A percentile compares a stretch with the other conserved stretches of the same genome.
phyloP scores from a whole-genome alignment of 2,113 vertebrate genomes.

The Apodemus sylvaticus region DNA sequence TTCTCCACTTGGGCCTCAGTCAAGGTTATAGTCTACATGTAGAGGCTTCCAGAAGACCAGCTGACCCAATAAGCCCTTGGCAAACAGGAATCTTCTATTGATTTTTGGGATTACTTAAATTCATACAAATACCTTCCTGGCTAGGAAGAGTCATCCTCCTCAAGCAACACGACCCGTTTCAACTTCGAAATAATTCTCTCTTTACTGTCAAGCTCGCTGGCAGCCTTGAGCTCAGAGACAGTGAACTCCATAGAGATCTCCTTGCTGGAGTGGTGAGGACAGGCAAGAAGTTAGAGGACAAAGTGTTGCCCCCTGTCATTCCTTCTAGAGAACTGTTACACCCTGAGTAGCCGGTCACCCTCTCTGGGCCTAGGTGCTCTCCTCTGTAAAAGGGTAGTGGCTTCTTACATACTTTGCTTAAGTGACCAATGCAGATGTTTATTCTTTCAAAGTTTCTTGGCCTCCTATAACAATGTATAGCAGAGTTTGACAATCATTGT shows the following conservation, averaged over 20 bases:
- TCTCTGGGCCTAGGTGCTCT: neutral
- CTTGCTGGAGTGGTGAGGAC: too few species aligned
- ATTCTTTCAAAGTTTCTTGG: neutral
- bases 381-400: neutral
- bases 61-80: neutral
- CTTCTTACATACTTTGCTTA: neutral
- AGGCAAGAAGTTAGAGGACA: neutral
- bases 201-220: neutral
- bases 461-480: neutral
- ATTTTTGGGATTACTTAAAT: constrained; percentile 36
- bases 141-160: neutral
- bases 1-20: neutral
- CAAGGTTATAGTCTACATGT: constrained; percentile 9
- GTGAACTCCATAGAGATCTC: too few species aligned
- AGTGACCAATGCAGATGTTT: neutral
- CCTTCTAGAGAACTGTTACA: neutral
- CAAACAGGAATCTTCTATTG: constrained; percentile 37
- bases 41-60: neutral
- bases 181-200: neutral
- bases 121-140: constrained; percentile 22
- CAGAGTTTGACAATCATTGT: neutral
- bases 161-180: neutral
- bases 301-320: neutral
- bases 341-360: neutral
- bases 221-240: neutral